These are phyloP conservation scores for Lathronympha strigana DNA, from an alignment of 2,888 invertebrate genomes.

Conservation along the genomic window DNA sequence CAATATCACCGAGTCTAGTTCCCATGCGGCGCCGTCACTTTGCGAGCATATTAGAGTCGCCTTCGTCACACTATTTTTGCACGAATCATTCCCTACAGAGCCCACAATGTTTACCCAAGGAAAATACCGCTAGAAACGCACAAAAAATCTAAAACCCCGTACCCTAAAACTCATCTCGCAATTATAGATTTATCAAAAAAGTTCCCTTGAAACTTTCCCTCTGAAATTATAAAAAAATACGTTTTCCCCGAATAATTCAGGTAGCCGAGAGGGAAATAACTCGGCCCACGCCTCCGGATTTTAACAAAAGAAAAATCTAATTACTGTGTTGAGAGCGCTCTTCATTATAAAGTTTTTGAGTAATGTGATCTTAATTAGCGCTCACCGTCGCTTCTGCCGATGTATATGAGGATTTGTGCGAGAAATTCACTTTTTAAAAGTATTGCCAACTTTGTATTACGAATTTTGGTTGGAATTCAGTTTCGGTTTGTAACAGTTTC, in stretches of 20 bases:
- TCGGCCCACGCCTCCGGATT: conserved; percentile 38
- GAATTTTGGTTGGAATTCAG: conserved; percentile 13
- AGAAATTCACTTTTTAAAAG: background rate
- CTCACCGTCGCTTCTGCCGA: conserved; percentile 27
- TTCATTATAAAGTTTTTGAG: conserved; percentile 42
- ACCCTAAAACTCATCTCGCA: conserved; percentile 35
- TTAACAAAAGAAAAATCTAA: conserved; percentile 43
- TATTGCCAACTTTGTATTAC: background rate
- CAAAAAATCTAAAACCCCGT: conserved; percentile 14
- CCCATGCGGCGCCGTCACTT: conserved; percentile 18
- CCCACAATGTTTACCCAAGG: conserved; percentile 21
- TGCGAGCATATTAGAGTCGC: conserved; percentile 27
- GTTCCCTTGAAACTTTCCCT: conserved; percentile 29
- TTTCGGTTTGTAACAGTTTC: conserved; percentile 16
- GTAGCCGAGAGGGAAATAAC: conserved; percentile 28
- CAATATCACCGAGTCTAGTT: conserved; percentile 17
- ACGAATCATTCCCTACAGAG: conserved; percentile 15
- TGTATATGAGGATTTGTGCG: background rate
- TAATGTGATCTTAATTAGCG: conserved; percentile 42
- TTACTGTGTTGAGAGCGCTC: conserved; percentile 41
- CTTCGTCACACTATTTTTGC: conserved; percentile 26
- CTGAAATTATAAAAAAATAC: conserved; percentile 39
- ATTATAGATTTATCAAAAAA: conserved; percentile 42
- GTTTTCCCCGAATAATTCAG: conserved; percentile 40
- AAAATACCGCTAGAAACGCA: conserved; percentile 1